phyloP scores from a whole-genome alignment of 2,797 vertebrate genomes.

The Apodemus agrarius region DNA sequence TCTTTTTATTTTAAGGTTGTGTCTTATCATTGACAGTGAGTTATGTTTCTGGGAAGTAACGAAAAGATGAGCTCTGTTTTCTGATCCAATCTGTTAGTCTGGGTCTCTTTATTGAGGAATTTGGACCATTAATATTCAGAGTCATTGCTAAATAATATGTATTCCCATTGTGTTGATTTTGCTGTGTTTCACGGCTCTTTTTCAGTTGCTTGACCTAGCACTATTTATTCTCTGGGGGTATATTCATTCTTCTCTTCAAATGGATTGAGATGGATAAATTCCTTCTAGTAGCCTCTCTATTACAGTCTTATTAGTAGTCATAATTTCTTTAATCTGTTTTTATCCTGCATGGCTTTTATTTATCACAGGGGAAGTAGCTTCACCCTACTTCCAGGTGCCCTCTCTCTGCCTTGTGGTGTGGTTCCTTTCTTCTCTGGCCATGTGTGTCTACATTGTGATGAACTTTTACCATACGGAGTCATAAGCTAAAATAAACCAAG shows the following conservation, averaged over 20 bases:
- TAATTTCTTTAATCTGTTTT: background rate
- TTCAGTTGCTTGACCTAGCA: background rate
- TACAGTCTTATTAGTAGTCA: background rate
- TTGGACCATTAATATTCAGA: background rate
- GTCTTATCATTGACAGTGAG: background rate
- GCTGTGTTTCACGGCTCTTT: background rate
- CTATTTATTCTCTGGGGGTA: background rate
- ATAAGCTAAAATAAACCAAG: background rate
- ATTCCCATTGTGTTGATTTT: background rate
- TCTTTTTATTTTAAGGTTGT: background rate
- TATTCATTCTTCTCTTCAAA: background rate
- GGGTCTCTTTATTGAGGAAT: background rate
- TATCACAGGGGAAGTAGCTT: background rate
- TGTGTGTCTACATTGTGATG: background rate
- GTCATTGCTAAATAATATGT: background rate
- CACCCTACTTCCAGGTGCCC: background rate
- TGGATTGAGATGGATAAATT: background rate
- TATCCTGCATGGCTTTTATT: background rate
- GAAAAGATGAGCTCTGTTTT: background rate
- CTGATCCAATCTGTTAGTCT: background rate
- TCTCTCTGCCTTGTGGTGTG: background rate
- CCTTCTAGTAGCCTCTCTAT: background rate
- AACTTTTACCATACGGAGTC: background rate
- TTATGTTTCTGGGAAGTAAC: background rate
- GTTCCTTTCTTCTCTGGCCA: background rate